These are phyloP conservation scores for Vollenhovia emeryi DNA, from an alignment of 1,140 invertebrate species.

Conservation along the genomic window DNA sequence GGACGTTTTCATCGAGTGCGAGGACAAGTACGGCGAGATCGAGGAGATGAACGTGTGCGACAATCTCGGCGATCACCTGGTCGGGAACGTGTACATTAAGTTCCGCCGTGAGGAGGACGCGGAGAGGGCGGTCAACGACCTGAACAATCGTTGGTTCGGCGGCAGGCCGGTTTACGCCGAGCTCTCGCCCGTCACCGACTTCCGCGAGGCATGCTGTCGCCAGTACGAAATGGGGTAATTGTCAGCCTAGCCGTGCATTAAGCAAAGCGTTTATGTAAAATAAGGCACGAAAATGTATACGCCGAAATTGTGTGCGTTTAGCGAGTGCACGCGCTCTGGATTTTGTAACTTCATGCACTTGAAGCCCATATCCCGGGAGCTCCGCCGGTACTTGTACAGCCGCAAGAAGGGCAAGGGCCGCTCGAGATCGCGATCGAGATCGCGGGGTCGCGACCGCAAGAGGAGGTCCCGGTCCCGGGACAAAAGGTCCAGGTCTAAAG, in stretches of 20 bases:
- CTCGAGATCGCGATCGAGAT: slow-evolving; percentile 81
- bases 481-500: slow-evolving; percentile 81
- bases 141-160: slow-evolving; percentile 99
- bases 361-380: slow-evolving; percentile 97
- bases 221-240: slow-evolving; percentile 98
- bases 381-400: slow-evolving; percentile 89
- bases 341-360: slow-evolving; percentile 99
- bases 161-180: slow-evolving; percentile 98
- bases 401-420: slow-evolving; percentile 82
- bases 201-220: slow-evolving; percentile 98
- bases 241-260: neutral
- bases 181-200: slow-evolving; percentile 99
- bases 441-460: slow-evolving; percentile 79
- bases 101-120: slow-evolving; percentile 99
- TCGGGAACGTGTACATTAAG: slow-evolving; percentile 99
- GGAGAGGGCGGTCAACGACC: slow-evolving; percentile 96
- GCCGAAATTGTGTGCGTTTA: slow-evolving; percentile 72
- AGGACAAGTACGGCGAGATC: slow-evolving; percentile 99
- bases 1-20: slow-evolving; percentile 99
- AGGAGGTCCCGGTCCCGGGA: slow-evolving; percentile 83
- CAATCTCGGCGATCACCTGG: slow-evolving; percentile 99
- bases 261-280: neutral
- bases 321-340: slow-evolving; percentile 97
- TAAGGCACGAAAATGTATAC: neutral
- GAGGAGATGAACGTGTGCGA: slow-evolving; percentile 99